phyloP scores from a whole-genome alignment of 2,888 invertebrate species.

The Cephus pygmeus region DNA sequence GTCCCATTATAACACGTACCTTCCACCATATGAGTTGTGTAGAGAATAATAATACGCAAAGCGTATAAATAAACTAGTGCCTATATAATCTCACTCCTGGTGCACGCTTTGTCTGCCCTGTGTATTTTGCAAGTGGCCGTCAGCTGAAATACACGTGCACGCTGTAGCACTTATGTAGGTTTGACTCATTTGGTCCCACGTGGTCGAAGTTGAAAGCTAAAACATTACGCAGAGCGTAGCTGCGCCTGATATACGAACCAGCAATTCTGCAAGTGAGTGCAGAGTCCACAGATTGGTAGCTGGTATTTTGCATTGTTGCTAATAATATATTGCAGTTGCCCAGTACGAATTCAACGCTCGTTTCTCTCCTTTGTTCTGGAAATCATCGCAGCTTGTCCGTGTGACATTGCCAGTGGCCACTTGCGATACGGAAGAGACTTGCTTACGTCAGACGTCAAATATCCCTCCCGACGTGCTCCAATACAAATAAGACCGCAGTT shows the following conservation, averaged over 20 bases:
- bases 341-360: neutral
- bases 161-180: constrained; percentile 12
- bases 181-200: constrained; percentile 37
- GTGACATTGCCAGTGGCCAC: neutral
- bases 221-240: neutral
- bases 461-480: neutral
- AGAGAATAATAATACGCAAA: neutral
- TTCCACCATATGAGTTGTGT: neutral
- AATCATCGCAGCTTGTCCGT: neutral
- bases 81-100: neutral
- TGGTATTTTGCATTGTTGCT: neutral
- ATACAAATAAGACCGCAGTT: neutral
- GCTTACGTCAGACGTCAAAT: neutral
- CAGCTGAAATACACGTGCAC: constrained; percentile 37
- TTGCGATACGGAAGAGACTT: neutral
- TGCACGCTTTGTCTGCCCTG: constrained; percentile 28
- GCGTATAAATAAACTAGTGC: neutral
- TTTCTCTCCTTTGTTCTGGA: constrained; percentile 30
- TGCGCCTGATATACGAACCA: neutral
- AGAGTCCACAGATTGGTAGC: neutral
- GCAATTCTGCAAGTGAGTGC: neutral
- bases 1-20: neutral
- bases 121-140: constrained; percentile 19
- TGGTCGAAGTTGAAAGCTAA: neutral
- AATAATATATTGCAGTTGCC: neutral